These are phyloP conservation scores for Corvus cornix DNA, from an alignment of 2,113 vertebrate genomes.

Conservation along the genomic window DNA sequence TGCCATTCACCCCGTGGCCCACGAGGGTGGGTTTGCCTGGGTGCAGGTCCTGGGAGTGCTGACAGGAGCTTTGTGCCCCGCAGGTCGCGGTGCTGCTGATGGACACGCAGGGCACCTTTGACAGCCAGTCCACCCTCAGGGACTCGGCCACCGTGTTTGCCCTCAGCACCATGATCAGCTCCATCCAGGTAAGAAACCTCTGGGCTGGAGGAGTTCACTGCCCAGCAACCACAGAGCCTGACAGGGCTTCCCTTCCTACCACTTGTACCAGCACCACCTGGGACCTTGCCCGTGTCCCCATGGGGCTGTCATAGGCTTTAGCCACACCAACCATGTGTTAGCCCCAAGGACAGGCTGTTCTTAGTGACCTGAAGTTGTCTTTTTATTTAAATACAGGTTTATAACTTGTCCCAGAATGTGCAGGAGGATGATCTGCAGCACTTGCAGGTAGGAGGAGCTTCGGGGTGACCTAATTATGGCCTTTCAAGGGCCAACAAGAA, in stretches of 20 bases:
- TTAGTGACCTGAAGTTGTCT: not conserved
- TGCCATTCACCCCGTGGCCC: fast-evolving
- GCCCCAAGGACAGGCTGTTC: not conserved
- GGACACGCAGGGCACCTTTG: conserved; percentile 98
- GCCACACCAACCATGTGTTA: fast-evolving
- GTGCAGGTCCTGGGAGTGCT: not conserved
- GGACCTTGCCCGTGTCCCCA: not conserved
- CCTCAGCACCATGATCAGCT: conserved; percentile 99
- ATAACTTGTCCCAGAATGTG: conserved; percentile 91
- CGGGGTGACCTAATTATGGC: fast-evolving
- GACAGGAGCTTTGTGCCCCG: not conserved
- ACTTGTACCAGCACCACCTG: not conserved
- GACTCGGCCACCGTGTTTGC: conserved; percentile 97
- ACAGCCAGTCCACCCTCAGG: conserved; percentile 95
- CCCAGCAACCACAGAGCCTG: not conserved
- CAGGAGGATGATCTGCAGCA: conserved; percentile 93
- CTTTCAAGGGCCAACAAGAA: not conserved
- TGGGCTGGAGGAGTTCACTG: not conserved
- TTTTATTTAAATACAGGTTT: conserved; percentile 78
- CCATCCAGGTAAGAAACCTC: conserved; percentile 88
- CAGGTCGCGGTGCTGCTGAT: conserved; percentile 94
- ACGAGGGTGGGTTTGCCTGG: not conserved
- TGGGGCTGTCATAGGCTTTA: not conserved
- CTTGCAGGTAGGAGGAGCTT: conserved; percentile 78
- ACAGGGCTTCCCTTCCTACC: not conserved